Evolutionary conservation across 2,888 invertebrate genomes (phyloP), one percentile per base, ranked within the genome.

Genomic region (Argyresthia albistria): DNA sequence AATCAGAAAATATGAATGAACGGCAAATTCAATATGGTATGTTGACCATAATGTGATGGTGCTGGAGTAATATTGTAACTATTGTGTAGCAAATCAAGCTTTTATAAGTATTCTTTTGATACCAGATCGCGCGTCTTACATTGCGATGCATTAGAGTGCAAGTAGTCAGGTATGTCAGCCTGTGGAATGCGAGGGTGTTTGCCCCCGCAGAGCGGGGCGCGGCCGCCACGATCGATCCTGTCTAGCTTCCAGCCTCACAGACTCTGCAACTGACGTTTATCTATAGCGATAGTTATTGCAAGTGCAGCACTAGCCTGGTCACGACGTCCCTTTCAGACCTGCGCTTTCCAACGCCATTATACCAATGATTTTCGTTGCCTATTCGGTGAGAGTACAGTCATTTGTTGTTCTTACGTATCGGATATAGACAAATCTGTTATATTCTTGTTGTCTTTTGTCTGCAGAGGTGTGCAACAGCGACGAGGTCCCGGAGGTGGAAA

Each of bases 401-500:
- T 46, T 50, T 16, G 46, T 25, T 35, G 25, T 25, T 25, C 25
- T 25, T 25, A 25, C 6, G 25, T 25, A 25, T 25, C 25, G 25
- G 25, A 6, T 25, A 25, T 25, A 25, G 25, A 25, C 25, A 25
- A 25, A 25, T 25, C 25, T 25, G 25, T 25, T 25, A 25, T 25
- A 25, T 25, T 6, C 6, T 25, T 25, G 25, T 25, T 25, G 25
- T 25, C n/a, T 25, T 45, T 81, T 80, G 78, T 76, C 65, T 60
- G 57, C 91, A 97, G 97, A 97, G 89, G 91, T 97, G 89, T 97
- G 96, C 91, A 95, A 94, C 89, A 93, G 93, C 82, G 96, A 93
- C 79, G 93, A 96, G 83, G 90, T 97, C 82, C 95, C 97, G 59
- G 98, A 98, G 90, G 97, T 98, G 70, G 97, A 98, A 89, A 96